Evolutionary conservation across 1,140 invertebrate genomes (phyloP), one percentile per base, ranked within the genome.

Genomic region (Eriosoma lanigerum): DNA sequence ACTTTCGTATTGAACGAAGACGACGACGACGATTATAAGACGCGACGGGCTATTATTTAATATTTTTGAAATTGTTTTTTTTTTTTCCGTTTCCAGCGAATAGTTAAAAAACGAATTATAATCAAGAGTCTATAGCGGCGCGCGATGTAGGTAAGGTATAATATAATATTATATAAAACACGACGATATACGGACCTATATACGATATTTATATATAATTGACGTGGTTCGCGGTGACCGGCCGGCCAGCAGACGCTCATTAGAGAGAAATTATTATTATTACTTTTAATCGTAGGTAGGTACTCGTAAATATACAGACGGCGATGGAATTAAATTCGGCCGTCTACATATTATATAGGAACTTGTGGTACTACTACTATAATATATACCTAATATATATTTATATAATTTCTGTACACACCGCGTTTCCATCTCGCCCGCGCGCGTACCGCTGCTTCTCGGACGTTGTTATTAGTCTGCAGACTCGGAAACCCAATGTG

Each of bases 171-270:
- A 60, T 13, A 3, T 60, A 17, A 17, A 38, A 38, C 8, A 38
- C 32, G 3, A 38, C 3, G 32, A 60, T 24, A 60, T 17, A 24
- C 13, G 1, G 1, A 9, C 13, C 26, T 6, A 62, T 17, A 62
- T 62, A 64, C 15, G 32, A 32, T 64, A 38, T 21, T n/a, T 29
- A 29, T 64, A 44, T 68, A 68, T 46, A 46, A 68, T 68, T 44
- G 64, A 46, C 64, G 64, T 68, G 60, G 17, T 62, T 38, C 32
- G 32, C 32, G 60, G 60, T 62, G 60, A 62, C 60, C 60, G 29
- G 64, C 64, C n/a, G 32, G 64, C 64, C n/a, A 19, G 64, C 64
- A n/a, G 32, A 68, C 64, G 21, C 64, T 68, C 64, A 68, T 68
- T 68, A 68, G 38, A 46, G 32, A 68, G 38, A 68, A 68, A 68